Evolutionary conservation across 2,888 invertebrate genomes (phyloP).

Genomic region (Caenorhabditis auriculariae): DNA sequence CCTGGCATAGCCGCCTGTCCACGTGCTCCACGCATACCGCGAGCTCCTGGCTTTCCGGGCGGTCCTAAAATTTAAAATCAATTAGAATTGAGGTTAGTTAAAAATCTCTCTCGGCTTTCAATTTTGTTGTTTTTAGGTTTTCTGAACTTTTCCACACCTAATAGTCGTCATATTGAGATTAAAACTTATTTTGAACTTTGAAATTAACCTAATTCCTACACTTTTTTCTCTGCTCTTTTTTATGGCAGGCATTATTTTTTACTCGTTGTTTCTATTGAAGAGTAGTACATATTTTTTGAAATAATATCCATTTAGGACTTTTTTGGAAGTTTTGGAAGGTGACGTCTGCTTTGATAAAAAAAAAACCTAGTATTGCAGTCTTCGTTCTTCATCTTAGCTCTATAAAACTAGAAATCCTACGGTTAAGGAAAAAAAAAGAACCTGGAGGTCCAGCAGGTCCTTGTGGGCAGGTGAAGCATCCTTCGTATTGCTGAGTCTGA

Average conservation of each 20-base stretch:
- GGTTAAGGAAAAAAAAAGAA: too few species aligned
- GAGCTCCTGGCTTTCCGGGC: slow-evolving; percentile 47
- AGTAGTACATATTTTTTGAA: background rate
- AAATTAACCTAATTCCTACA: background rate
- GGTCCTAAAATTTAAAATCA: slow-evolving; percentile 20
- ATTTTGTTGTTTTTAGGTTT: too few species aligned
- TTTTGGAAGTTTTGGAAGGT: background rate
- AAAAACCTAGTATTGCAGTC: too few species aligned
- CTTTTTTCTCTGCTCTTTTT: background rate
- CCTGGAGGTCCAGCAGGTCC: slow-evolving; percentile 47
- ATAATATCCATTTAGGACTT: background rate
- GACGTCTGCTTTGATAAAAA: too few species aligned
- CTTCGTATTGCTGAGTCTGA: slow-evolving; percentile 52
- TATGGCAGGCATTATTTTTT: background rate
- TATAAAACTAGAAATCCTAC: slow-evolving; percentile 5
- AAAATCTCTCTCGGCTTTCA: too few species aligned
- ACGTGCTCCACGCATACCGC: slow-evolving; percentile 57
- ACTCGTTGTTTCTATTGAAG: background rate
- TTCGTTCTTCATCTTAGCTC: too few species aligned
- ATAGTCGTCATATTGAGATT: too few species aligned
- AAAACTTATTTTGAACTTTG: too few species aligned
- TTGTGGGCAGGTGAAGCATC: slow-evolving; percentile 55
- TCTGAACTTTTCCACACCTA: too few species aligned
- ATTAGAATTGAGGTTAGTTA: too few species aligned
- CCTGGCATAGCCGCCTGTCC: slow-evolving; percentile 57